Percentiles rank a stretch among this genome's conserved stretches.
Conservation (phyloP, 2,888 invertebrate genomes). For the Mythimna vitellina region DNA sequence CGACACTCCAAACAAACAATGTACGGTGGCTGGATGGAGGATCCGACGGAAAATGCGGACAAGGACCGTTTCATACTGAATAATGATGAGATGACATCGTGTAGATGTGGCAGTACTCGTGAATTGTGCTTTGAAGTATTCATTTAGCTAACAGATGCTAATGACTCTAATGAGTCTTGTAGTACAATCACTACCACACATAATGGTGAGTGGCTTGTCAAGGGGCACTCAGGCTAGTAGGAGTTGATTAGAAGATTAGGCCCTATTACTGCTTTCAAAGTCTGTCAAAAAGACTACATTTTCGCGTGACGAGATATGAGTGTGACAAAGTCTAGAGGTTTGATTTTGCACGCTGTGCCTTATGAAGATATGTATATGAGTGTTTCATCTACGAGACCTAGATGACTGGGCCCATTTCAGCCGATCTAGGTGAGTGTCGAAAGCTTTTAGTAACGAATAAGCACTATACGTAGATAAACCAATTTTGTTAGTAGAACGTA, state of each 20-base stretch:
- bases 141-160: constrained; percentile 65
- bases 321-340: background rate
- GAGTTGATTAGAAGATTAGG: constrained; percentile 56
- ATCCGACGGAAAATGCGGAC: constrained; percentile 64
- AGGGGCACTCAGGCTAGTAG: constrained; percentile 30
- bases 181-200: constrained; percentile 46
- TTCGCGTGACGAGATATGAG: constrained; percentile 15
- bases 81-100: constrained; percentile 71
- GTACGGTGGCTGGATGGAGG: constrained; percentile 57
- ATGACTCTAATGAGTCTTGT: constrained; percentile 58
- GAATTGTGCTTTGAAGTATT: constrained; percentile 67
- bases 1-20: constrained; percentile 70
- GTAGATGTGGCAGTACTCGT: constrained; percentile 58
- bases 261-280: constrained; percentile 28
- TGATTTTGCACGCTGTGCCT: constrained; percentile 19
- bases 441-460: constrained; percentile 25
- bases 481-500: constrained; percentile 5
- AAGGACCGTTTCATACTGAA: constrained; percentile 70
- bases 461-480: constrained; percentile 1
- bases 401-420: constrained; percentile 25
- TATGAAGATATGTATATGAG: background rate
- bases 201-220: constrained; percentile 54
- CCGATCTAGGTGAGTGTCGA: constrained; percentile 16
- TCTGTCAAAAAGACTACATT: constrained; percentile 32
- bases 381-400: constrained; percentile 14